Evolutionary conservation across 2,888 invertebrate genomes (phyloP).

Genomic region (Mythimna loreyi): DNA sequence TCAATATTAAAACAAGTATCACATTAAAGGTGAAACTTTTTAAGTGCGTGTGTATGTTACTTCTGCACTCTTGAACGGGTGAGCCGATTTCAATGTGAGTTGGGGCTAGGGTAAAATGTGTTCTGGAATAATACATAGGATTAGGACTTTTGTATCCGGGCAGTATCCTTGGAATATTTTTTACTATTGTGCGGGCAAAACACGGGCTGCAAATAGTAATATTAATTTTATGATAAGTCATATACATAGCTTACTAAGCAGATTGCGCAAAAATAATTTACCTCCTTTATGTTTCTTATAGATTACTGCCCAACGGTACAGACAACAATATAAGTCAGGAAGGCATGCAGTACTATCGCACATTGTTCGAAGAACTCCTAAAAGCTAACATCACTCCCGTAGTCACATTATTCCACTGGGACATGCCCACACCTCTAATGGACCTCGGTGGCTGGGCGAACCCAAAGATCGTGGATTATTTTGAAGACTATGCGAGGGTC

Average conservation of each 20-base stretch:
- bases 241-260: background rate
- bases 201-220: too few species aligned
- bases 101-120: too few species aligned
- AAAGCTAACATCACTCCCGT: constrained; percentile 92
- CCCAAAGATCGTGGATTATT: constrained; percentile 88
- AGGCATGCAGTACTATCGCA: constrained; percentile 94
- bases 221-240: too few species aligned
- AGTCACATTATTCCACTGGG: constrained; percentile 93
- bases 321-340: constrained; percentile 92
- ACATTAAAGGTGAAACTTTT: too few species aligned
- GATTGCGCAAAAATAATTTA: background rate
- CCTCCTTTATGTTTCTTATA: constrained; percentile 57
- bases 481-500: constrained; percentile 89
- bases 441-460: constrained; percentile 89
- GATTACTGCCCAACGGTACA: constrained; percentile 93
- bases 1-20: too few species aligned
- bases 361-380: constrained; percentile 93
- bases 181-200: too few species aligned
- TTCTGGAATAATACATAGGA: too few species aligned
- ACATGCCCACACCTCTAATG: constrained; percentile 89
- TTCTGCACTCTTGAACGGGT: too few species aligned
- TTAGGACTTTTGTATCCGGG: too few species aligned
- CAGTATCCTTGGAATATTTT: too few species aligned
- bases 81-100: too few species aligned
- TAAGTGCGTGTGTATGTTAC: too few species aligned